Evolutionary conservation across 2,797 vertebrate genomes (phyloP).

Genomic region (Enteromius viviparus): DNA sequence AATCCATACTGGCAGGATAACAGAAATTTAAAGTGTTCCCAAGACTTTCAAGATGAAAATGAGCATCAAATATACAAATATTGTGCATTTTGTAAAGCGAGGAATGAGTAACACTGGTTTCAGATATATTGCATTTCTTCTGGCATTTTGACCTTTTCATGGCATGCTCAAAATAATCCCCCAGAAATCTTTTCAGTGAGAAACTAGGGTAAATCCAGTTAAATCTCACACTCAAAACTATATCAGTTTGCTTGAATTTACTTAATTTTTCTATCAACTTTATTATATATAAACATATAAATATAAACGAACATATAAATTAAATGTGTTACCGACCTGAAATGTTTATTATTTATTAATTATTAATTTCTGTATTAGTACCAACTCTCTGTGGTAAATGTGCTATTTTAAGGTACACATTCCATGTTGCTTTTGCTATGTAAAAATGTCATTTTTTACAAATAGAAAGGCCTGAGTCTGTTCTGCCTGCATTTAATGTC

Average conservation of each 20-base stretch:
- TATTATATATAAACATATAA: no score
- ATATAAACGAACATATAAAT: neutral
- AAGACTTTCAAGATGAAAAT: conserved; percentile 68
- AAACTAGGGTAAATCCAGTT: neutral
- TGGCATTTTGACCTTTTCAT: neutral
- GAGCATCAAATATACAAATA: conserved; percentile 62
- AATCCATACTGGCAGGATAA: conserved; percentile 80
- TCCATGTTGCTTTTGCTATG: neutral
- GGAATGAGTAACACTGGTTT: neutral
- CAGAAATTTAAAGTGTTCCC: conserved; percentile 58
- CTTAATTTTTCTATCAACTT: neutral
- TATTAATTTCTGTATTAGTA: neutral
- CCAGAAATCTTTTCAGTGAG: neutral
- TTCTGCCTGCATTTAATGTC: conserved; percentile 1
- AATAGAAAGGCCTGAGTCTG: neutral
- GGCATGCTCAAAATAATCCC: neutral
- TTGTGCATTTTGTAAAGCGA: conserved; percentile 10
- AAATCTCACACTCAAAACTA: neutral
- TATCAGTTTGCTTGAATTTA: neutral
- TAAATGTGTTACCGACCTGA: neutral
- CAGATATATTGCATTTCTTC: neutral
- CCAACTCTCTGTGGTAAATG: neutral
- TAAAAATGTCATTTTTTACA: neutral
- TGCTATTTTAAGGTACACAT: neutral
- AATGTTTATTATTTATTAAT: neutral